These are phyloP conservation scores for Carapus acus DNA, from an alignment of 2,797 vertebrate genomes.

Conservation along the genomic window DNA sequence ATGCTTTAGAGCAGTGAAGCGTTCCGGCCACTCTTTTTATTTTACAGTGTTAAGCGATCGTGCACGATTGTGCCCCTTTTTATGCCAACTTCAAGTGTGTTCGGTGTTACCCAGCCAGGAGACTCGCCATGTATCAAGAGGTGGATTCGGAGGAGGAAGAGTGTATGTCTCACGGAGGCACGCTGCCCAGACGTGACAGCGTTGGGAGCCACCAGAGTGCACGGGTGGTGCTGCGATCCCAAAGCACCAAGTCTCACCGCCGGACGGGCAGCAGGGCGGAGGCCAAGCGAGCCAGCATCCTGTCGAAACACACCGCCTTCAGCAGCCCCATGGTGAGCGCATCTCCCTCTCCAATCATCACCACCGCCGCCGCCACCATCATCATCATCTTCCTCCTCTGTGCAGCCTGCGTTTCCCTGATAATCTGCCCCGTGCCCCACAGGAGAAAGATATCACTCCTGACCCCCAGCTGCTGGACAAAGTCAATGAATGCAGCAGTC, in stretches of 20 bases:
- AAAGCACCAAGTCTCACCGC: slow-evolving; percentile 88
- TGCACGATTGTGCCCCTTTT: too few species aligned
- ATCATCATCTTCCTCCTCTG: not conserved
- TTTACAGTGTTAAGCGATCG: too few species aligned
- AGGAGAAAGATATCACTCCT: slow-evolving; percentile 96
- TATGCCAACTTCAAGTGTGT: too few species aligned
- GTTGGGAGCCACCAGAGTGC: slow-evolving; percentile 83
- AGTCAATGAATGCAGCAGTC: slow-evolving; percentile 85
- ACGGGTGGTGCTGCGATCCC: slow-evolving; percentile 79
- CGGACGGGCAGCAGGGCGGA: slow-evolving; percentile 87
- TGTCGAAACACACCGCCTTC: slow-evolving; percentile 93
- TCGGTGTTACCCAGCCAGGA: slow-evolving; percentile 70
- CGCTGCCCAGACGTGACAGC: slow-evolving; percentile 80
- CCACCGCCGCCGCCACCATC: too few species aligned
- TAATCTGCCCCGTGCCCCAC: slow-evolving; percentile 26
- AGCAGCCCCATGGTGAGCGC: slow-evolving; percentile 95
- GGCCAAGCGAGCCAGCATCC: slow-evolving; percentile 88
- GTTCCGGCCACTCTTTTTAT: too few species aligned
- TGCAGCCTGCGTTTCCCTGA: slow-evolving; percentile 10
- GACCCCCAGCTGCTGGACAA: slow-evolving; percentile 91
- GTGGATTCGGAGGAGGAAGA: slow-evolving; percentile 92
- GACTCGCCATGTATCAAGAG: slow-evolving; percentile 94
- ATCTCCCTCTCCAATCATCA: too few species aligned
- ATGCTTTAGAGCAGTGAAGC: too few species aligned
- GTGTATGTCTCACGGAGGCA: slow-evolving; percentile 71